Base-by-base conservation (phyloP, 2,113 vertebrate species). In the Epinephelus fuscoguttatus region DNA sequence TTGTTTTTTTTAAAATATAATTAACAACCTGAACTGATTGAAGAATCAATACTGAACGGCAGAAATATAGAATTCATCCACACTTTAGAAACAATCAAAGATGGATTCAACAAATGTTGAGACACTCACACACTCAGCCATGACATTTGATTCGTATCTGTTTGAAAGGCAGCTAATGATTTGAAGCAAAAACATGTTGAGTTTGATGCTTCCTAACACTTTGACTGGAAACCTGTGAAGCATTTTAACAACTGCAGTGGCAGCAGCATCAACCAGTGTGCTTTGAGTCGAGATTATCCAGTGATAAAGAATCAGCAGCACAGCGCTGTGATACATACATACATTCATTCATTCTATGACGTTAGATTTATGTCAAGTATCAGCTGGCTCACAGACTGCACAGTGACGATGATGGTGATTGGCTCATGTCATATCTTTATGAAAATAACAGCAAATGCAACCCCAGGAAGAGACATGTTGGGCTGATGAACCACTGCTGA, bases 41-140 rank as follows among this genome's bases (percentile, higher is more conserved):
- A 86, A 89, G 74, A 88, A 78, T 80, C 68, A 87, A 92, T 53
- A 92, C 79, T 80, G 80, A 78, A 92, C 75, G 85, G 87, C 63
- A 89, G 91, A 92, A 93, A 93, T 76, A 91, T 45, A 81, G 49
- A 88, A 52, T 76, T 75, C 27, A 70, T 89, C 27, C 13, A 62
- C 68, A 84, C 21, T 52, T 50, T 18, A 73, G 23, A 85, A 12
- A 45, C 9, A 45, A 45, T 45, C 61, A 85, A 62, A 85, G 62
- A 91, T 86, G 61, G 55, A 84, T 59, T 57, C 8, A 66, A 89
- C 55, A 70, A 40, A 81, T 8, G 23, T 53, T 27, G 33, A 80
- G 55, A 56, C 74, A 72, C 76, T 69, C 69, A 45, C 42, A 45
- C 17, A 62, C 55, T 47, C 10, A 64, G 52, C 89, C 59, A 40